Conservation (phyloP, 92 coral and sea anemone genomes). For the Ricordea florida region DNA sequence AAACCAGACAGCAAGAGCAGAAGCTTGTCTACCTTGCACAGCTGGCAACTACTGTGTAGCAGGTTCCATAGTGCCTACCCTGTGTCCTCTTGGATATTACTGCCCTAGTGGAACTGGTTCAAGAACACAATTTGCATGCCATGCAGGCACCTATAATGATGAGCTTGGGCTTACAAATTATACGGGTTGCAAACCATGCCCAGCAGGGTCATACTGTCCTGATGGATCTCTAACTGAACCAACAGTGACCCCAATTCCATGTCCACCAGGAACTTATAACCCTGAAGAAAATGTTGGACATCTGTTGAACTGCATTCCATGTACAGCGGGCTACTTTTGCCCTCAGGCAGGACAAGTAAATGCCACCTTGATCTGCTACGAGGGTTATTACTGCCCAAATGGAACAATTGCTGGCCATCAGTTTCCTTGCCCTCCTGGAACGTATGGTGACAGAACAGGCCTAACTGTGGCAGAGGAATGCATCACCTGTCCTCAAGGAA, state of each 20-base stretch:
- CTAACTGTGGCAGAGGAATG: conserved; percentile 91
- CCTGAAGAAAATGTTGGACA: conserved; percentile 84
- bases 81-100: conserved; percentile 93
- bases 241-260: conserved; percentile 79
- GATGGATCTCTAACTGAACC: conserved; percentile 94
- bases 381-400: conserved; percentile 98
- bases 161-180: conserved; percentile 73
- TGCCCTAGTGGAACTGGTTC: conserved; percentile 94
- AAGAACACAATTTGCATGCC: conserved; percentile 87
- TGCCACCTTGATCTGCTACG: conserved; percentile 86
- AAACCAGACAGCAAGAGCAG: conserved; percentile 70
- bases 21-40: conserved; percentile 87
- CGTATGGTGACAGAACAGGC: conserved; percentile 90
- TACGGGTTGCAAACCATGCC: conserved; percentile 86
- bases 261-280: conserved; percentile 98
- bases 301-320: conserved; percentile 88
- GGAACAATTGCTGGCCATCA: conserved; percentile 91
- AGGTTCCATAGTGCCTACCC: conserved; percentile 73
- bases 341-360: conserved; percentile 92
- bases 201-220: conserved; percentile 94
- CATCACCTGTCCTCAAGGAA: conserved; percentile 83
- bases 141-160: conserved; percentile 91
- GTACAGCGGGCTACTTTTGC: conserved; percentile 91
- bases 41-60: conserved; percentile 80
- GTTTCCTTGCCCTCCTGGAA: conserved; percentile 96